Evolutionary conservation across 1,140 invertebrate genomes (phyloP), one percentile per base, ranked within the genome.

Genomic region (Nebria ingens): DNA sequence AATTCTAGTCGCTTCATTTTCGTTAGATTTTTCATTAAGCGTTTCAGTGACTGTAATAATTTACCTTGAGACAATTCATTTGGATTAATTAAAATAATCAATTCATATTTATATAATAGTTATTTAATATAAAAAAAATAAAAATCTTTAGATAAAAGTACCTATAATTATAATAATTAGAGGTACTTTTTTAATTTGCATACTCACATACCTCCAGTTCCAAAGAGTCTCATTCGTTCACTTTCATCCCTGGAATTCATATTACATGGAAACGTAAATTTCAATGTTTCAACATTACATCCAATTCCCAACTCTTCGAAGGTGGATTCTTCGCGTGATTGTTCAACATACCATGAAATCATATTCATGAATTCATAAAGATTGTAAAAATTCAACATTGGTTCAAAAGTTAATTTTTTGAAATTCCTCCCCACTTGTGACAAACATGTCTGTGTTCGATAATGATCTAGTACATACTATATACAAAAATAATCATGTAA

Each of bases 351-450:
- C 76, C 82, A 90, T 2, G 82, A 85, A 40, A 87, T 65, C 74
- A 89, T 81, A 25, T 85, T 86, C 81, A 90, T 87, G 62, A 91
- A 91, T 68, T 91, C 87, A 62, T 85, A 91, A 2, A 91, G 73
- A 66, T 91, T 91, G 63, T 86, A 86, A 59, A 91, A 89, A 68
- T 89, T 90, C 20, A 78, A 73, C 74, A 86, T 86, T 0, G 87
- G 87, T 15, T 79, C 76, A 55, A 93, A 83, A 11, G 85, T 76
- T 2, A 92, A 67, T 11, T 73, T 76, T 51, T 81, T 76, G 59
- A 91, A 77, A 64, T 84, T 75, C 51, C 67, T 70, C 0, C 88
- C 89, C 38, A 91, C 79, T 59, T 77, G 78, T 25, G 79, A 77
- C 9, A 93, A 71, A 62, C 86, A 92, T 6, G 81, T 68, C 60